These are phyloP conservation scores for Halocaridina rubra DNA, from an alignment of 2,888 invertebrate species.

Conservation along the genomic window DNA sequence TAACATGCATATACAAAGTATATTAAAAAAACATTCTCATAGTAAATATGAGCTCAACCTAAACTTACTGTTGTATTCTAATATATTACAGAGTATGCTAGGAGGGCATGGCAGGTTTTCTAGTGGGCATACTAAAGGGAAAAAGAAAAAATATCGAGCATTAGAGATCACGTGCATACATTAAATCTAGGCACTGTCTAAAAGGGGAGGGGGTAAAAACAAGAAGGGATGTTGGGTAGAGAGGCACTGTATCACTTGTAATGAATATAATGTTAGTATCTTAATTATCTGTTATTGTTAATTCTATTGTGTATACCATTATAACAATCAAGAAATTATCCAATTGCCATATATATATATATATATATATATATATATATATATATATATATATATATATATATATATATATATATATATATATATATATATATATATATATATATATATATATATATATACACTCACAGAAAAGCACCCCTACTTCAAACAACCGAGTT, in stretches of 20 bases:
- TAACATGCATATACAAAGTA: no score
- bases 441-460: no score
- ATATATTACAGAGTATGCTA: conserved; percentile 62
- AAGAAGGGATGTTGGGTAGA: neutral
- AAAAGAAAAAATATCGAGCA: conserved; percentile 40
- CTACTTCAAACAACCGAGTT: no score
- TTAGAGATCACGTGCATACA: conserved; percentile 43
- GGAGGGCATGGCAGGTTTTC: conserved; percentile 56
- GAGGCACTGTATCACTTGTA: neutral
- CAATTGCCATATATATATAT: conserved; percentile 6
- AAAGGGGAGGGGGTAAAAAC: neutral
- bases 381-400: no score
- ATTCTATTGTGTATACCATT: neutral
- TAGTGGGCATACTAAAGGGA: conserved; percentile 52
- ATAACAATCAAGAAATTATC: neutral
- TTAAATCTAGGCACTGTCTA: neutral
- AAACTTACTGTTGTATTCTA: conserved; percentile 60
- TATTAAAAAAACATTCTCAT: no score
- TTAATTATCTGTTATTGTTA: neutral
- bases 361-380: neutral
- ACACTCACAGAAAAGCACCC: no score
- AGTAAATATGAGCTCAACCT: neutral
- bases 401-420: no score
- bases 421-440: no score
- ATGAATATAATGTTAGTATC: neutral